A percentile compares a stretch with the other conserved stretches of the same genome.
phyloP scores from a whole-genome alignment of 2,888 invertebrate genomes.

The Eupsilia transversa region DNA sequence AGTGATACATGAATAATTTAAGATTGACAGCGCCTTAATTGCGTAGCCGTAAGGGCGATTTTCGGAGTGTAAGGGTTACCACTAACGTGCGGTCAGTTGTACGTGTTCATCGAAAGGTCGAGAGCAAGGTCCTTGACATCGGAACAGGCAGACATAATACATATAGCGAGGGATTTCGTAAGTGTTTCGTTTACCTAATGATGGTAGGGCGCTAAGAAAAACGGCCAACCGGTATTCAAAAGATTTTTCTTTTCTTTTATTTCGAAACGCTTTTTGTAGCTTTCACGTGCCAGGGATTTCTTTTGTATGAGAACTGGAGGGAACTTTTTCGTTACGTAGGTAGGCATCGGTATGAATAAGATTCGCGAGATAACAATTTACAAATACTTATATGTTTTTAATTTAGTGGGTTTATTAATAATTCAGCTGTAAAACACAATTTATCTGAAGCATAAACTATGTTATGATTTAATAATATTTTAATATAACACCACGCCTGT shows the following conservation, averaged over 20 bases:
- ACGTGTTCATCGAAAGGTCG: constrained; percentile 23
- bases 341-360: background rate
- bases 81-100: background rate
- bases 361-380: background rate
- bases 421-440: background rate
- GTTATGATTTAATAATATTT: no score
- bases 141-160: constrained; percentile 24
- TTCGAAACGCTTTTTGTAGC: constrained; percentile 27
- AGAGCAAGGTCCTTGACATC: constrained; percentile 15
- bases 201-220: constrained; percentile 38
- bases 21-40: background rate
- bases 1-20: background rate
- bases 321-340: constrained; percentile 4
- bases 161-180: constrained; percentile 31
- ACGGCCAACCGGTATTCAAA: constrained; percentile 37
- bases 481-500: background rate
- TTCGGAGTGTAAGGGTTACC: background rate
- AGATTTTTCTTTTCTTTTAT: constrained; percentile 46
- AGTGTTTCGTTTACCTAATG: constrained; percentile 51
- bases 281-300: constrained; percentile 28
- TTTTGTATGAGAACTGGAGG: constrained; percentile 25
- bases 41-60: background rate
- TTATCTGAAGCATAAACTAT: background rate
- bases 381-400: background rate
- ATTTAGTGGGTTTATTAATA: background rate